phyloP scores from a whole-genome alignment of 2,113 vertebrate genomes.

The Neofelis nebulosa region DNA sequence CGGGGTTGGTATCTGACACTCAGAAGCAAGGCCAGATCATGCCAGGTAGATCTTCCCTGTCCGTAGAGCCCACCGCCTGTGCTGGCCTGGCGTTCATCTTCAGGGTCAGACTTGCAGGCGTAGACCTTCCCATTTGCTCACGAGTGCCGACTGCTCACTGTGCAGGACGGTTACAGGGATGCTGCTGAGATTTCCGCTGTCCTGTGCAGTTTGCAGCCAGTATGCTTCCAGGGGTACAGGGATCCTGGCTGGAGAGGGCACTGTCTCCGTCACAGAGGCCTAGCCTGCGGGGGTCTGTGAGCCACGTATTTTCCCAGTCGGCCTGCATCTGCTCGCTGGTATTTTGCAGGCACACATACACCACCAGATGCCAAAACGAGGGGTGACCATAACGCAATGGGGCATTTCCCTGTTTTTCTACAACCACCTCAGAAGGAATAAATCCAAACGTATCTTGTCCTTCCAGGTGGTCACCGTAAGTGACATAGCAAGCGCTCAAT shows the following conservation, averaged over 20 bases:
- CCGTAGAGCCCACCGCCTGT: not conserved
- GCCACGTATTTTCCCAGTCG: accelerated
- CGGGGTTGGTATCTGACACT: not conserved
- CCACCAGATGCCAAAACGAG: not conserved
- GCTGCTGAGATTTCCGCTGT: not conserved
- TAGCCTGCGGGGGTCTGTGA: not conserved
- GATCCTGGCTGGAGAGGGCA: not conserved
- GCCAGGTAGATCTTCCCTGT: too few species aligned
- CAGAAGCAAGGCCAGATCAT: not conserved
- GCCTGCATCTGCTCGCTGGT: not conserved
- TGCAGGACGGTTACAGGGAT: not conserved
- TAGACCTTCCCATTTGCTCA: not conserved
- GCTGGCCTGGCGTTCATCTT: not conserved
- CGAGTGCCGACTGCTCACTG: not conserved
- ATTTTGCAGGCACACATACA: not conserved
- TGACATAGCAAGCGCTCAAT: not conserved
- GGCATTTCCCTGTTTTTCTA: not conserved
- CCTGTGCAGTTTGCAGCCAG: not conserved
- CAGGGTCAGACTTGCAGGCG: not conserved
- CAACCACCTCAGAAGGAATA: not conserved
- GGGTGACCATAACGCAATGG: not conserved
- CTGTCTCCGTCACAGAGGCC: not conserved
- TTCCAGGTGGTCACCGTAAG: not conserved
- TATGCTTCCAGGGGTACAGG: not conserved
- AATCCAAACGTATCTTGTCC: not conserved